Conservation (phyloP, 1,140 invertebrate genomes). For the Metopolophium dirhodum region DNA sequence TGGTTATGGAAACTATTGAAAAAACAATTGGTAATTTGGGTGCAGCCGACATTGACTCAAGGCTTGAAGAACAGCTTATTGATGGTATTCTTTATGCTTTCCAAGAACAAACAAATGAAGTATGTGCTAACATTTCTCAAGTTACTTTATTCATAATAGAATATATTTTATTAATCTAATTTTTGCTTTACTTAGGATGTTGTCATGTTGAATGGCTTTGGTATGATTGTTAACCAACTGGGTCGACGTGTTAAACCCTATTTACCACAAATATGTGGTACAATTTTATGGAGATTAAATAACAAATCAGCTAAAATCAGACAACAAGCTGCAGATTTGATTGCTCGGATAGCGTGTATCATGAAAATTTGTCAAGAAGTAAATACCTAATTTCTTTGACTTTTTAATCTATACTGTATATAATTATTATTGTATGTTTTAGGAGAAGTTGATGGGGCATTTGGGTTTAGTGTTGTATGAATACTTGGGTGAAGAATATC, state of each 20-base stretch:
- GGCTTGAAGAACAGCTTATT: conserved; percentile 97
- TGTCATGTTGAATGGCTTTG: conserved; percentile 99
- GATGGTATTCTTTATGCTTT: conserved; percentile 99
- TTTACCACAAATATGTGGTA: conserved; percentile 99
- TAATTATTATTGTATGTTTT: conserved; percentile 61
- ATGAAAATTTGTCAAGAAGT: conserved; percentile 99
- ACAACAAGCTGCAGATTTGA: conserved; percentile 98
- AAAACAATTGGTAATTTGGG: conserved; percentile 98
- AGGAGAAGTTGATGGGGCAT: conserved; percentile 99
- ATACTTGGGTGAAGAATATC: conserved; percentile 99
- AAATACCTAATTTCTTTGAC: conserved; percentile 59
- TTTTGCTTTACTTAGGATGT: conserved; percentile 75
- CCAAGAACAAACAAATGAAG: conserved; percentile 99
- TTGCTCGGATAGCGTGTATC: conserved; percentile 96
- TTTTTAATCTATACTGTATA: background rate
- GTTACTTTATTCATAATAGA: background rate
- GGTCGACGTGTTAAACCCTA: conserved; percentile 98
- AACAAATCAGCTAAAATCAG: conserved; percentile 99
- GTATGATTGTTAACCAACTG: conserved; percentile 97
- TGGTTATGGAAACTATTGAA: conserved; percentile 99
- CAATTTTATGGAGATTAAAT: conserved; percentile 98
- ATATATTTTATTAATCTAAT: background rate
- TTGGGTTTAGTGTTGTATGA: conserved; percentile 99
- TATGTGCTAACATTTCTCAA: conserved; percentile 62
- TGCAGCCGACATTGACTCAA: conserved; percentile 95